Percentiles rank a stretch among this genome's conserved stretches.
Conservation (phyloP, 2,797 vertebrate species). For the Rhabdophis nuchalis region DNA sequence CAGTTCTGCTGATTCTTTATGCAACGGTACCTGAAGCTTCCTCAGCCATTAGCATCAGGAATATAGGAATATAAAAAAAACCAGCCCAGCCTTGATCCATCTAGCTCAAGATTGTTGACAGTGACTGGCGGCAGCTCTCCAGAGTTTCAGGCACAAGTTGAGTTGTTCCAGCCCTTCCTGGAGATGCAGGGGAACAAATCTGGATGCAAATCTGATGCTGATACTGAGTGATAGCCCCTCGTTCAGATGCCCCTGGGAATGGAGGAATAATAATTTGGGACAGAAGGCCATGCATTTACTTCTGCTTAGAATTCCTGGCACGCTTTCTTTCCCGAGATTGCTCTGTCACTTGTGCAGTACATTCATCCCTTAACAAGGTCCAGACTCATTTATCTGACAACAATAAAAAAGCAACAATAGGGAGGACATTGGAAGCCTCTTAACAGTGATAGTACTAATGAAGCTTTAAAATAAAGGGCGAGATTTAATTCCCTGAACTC, state of each 20-base stretch:
- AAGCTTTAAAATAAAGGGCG: slow-evolving; percentile 32
- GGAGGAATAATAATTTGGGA: background rate
- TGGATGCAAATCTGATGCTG: background rate
- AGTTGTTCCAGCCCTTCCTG: background rate
- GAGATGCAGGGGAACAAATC: background rate
- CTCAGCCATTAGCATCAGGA: background rate
- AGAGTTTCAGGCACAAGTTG: background rate
- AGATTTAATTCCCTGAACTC: slow-evolving; percentile 18
- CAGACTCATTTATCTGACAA: slow-evolving; percentile 17
- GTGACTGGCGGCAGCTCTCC: background rate
- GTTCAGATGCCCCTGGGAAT: background rate
- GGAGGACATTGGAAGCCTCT: background rate
- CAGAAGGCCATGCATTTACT: background rate
- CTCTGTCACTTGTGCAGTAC: slow-evolving; percentile 1
- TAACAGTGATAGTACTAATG: slow-evolving; percentile 1
- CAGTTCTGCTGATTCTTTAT: background rate
- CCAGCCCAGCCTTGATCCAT: background rate
- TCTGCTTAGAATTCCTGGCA: background rate
- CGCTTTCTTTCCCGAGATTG: background rate
- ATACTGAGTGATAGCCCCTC: background rate
- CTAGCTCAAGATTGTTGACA: background rate
- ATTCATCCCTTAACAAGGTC: slow-evolving; percentile 32
- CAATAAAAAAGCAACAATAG: slow-evolving; percentile 3
- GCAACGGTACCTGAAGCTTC: background rate
- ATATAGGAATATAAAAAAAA: background rate